Conservation (phyloP, 2,888 invertebrate genomes). For the Troilus luridus region DNA sequence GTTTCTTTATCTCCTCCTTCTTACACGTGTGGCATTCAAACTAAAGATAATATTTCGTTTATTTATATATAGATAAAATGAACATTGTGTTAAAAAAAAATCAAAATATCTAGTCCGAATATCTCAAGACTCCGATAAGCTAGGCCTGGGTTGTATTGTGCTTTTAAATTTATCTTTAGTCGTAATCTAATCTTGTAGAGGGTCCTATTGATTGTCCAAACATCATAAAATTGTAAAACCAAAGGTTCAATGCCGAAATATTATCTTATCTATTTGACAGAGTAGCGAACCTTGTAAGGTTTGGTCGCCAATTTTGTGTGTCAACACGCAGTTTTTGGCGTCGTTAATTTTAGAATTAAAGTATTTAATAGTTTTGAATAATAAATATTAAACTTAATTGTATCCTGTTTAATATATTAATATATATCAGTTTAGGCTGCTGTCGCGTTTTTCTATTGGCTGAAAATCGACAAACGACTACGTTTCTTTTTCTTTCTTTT, state of each 20-base stretch:
- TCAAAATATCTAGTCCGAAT: no score
- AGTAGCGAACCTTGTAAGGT: background rate
- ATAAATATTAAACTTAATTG: no score
- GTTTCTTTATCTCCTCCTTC: no score
- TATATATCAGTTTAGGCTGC: background rate
- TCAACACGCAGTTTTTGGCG: background rate
- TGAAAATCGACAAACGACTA: background rate
- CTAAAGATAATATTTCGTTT: no score
- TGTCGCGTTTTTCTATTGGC: background rate
- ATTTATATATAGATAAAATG: no score
- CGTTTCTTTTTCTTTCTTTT: background rate
- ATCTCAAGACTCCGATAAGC: no score
- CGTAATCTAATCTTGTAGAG: background rate
- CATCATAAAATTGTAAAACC: background rate
- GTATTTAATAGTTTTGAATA: background rate
- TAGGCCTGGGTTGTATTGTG: no score
- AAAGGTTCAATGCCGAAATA: constrained; percentile 2
- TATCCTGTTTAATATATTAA: no score
- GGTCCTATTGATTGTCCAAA: background rate
- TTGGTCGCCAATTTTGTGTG: background rate
- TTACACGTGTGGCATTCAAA: no score
- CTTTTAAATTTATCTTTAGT: background rate
- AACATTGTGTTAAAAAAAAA: no score
- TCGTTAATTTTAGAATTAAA: background rate
- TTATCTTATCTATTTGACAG: background rate